A percentile compares a stretch with the other conserved stretches of the same genome.
These are phyloP conservation scores for Gadopsis marmoratus DNA, from an alignment of 2,797 vertebrate species.

Conservation along the genomic window DNA sequence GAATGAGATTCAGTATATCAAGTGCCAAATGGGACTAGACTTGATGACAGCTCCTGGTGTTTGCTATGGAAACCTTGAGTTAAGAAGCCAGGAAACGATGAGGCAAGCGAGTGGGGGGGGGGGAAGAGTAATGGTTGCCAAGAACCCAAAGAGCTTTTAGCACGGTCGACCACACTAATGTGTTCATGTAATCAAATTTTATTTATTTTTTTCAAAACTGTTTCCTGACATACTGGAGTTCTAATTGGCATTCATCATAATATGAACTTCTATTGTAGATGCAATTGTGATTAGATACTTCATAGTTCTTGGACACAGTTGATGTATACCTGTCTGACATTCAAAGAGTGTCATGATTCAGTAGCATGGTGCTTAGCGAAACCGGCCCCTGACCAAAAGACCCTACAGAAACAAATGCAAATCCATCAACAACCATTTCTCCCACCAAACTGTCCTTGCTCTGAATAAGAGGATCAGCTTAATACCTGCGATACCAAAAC, in stretches of 20 bases:
- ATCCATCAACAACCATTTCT: constrained; percentile 12
- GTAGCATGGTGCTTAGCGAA: neutral
- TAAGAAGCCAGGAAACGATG: constrained; percentile 9
- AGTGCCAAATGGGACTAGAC: constrained; percentile 26
- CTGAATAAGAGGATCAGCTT: constrained; percentile 1
- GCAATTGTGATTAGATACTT: neutral
- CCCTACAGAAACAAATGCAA: neutral
- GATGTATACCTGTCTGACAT: neutral
- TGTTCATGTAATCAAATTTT: too few species aligned
- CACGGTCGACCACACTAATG: too few species aligned
- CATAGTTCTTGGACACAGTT: neutral
- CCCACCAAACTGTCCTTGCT: neutral
- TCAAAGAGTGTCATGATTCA: neutral
- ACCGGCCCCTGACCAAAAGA: neutral
- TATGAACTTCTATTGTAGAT: neutral
- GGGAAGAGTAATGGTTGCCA: neutral
- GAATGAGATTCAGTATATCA: constrained; percentile 19
- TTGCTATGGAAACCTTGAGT: constrained; percentile 29
- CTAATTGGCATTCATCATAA: neutral
- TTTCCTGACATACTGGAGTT: neutral
- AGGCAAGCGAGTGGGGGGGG: constrained; percentile 1
- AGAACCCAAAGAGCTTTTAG: constrained; percentile 5
- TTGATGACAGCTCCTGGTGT: constrained; percentile 27
- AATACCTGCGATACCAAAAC: neutral
- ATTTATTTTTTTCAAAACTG: too few species aligned